Evolutionary conservation across 2,113 vertebrate genomes (phyloP).

Genomic region (Zapornia atra): DNA sequence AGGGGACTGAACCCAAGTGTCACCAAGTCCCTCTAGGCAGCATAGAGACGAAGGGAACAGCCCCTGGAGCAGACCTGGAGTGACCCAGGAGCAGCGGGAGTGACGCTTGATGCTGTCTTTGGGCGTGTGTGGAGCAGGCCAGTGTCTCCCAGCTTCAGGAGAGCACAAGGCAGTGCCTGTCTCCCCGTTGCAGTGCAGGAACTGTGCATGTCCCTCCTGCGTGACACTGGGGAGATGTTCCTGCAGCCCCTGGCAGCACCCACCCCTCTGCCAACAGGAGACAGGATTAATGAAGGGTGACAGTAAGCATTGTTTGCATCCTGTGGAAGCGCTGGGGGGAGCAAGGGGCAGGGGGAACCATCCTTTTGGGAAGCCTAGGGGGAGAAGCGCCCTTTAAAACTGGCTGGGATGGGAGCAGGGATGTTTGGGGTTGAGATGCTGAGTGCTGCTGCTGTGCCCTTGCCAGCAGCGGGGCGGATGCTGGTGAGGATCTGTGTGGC

Average conservation of each 20-base stretch:
- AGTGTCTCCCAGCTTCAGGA: background rate
- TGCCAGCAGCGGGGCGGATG: background rate
- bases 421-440: background rate
- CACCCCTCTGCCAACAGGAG: background rate
- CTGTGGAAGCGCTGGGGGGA: background rate
- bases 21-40: background rate
- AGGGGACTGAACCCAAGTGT: fast-evolving
- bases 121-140: background rate
- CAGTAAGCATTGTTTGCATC: background rate
- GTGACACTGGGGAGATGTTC: background rate
- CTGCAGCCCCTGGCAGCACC: background rate
- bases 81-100: fast-evolving
- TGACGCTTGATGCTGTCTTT: background rate
- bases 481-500: fast-evolving
- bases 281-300: too few species aligned
- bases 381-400: background rate
- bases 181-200: background rate
- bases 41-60: background rate
- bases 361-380: background rate
- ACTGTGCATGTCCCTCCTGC: background rate
- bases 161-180: fast-evolving
- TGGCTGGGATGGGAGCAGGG: background rate
- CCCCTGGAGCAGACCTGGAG: background rate
- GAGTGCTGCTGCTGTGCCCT: background rate
- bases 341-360: background rate